A percentile compares a stretch with the other conserved stretches of the same genome.
These are phyloP conservation scores for Gyps fulvus DNA, from an alignment of 2,113 vertebrate genomes.

Conservation along the genomic window DNA sequence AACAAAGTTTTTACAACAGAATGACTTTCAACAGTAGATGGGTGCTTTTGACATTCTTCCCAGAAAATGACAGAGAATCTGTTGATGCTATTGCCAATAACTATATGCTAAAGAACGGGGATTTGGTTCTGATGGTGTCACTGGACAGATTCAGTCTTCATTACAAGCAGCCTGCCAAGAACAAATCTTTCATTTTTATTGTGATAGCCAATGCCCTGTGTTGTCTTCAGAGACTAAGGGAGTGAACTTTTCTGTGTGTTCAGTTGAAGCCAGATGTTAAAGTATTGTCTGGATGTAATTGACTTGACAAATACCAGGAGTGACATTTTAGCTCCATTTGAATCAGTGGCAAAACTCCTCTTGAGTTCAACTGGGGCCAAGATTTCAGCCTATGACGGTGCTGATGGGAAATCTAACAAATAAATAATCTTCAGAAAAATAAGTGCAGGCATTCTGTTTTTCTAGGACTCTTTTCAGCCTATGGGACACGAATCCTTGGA, in stretches of 20 bases:
- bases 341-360: constrained; percentile 42
- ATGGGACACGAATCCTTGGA: background rate
- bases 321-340: constrained; percentile 55
- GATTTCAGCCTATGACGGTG: constrained; percentile 6
- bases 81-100: background rate
- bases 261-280: constrained; percentile 42
- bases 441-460: background rate
- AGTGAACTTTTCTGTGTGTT: background rate
- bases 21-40: background rate
- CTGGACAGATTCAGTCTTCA: background rate
- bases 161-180: background rate
- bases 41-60: constrained; percentile 29
- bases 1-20: constrained; percentile 35
- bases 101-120: background rate
- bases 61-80: background rate
- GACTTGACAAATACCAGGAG: constrained; percentile 51
- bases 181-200: background rate
- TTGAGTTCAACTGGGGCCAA: constrained; percentile 36
- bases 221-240: background rate
- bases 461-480: background rate
- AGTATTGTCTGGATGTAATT: constrained; percentile 50
- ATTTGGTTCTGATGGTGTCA: background rate
- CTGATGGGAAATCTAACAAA: background rate
- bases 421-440: background rate
- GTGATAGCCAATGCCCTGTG: background rate